Base-by-base conservation (phyloP, 2,113 vertebrate species). In the Thalassarche chlororhynchos region DNA sequence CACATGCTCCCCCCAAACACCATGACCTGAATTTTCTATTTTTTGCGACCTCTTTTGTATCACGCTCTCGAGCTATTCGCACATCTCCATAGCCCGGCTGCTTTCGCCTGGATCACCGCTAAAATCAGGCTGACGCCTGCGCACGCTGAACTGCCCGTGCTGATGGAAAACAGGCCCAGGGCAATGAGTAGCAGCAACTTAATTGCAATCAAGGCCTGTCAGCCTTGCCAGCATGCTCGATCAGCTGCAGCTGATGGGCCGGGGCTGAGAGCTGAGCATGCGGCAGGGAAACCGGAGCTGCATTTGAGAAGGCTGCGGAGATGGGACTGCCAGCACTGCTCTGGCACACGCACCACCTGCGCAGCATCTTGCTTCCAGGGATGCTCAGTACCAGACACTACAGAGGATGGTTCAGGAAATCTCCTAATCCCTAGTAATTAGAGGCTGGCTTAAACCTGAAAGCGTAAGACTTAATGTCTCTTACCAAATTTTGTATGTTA, bases 151-250 rank as follows among this genome's bases (percentile, higher is more conserved):
- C 89, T 32, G 87, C 84, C 47, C 2, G 0, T 9, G 55, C 81
- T 42, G 80, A 89, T 71, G 82, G 93, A 70, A 79, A 93, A 87
- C 57, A 51, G 44, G 44, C 84, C 76, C 76, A 62, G 84, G 90
- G 80, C 80, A 46, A 70, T 0, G n/a, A 89, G 80, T 2, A 51
- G 71, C 75, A 83, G 71, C 80, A 24, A 55, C 17, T 85, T 86
- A 82, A 93, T 83, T 79, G 61, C 84, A 91, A 79, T 83, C 87
- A 82, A 69, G 52, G 75, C 65, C 75, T 49, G 69, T 60, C 64
- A 85, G 95, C 52, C 79, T 74, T 5, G 2, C 54, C 69, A 72
- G 36, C 1, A 2, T 21, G 64, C 40, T 21, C 1, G 19, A 55
- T 13, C 12, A 25, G 72, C 88, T 38, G 89, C 26, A 5, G 52